Evolutionary conservation across 2,113 vertebrate genomes (phyloP).

Genomic region (Aix galericulata): DNA sequence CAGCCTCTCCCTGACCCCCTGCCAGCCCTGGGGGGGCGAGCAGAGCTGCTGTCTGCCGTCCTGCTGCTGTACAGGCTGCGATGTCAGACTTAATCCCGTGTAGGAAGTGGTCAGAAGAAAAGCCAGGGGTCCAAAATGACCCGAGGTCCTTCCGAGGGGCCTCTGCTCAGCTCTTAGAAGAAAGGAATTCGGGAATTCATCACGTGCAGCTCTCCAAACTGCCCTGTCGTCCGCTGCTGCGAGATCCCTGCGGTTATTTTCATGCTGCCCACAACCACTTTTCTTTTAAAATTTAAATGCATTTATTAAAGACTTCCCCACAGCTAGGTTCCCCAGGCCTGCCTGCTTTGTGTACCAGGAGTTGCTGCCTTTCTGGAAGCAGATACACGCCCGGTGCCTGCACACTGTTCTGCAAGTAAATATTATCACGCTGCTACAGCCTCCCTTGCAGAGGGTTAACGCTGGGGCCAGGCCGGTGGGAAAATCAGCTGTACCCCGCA

Average conservation of each 20-base stretch:
- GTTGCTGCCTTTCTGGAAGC: slow-evolving; percentile 23
- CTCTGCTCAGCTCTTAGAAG: background rate
- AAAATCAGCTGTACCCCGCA: slow-evolving; percentile 7
- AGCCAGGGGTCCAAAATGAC: background rate
- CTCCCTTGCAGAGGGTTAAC: background rate
- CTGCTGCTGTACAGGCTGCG: background rate
- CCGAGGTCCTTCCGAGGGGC: background rate
- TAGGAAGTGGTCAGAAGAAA: background rate
- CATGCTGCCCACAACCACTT: background rate
- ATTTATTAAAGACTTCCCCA: slow-evolving; percentile 34
- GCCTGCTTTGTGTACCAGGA: slow-evolving; percentile 31
- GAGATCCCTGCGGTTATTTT: background rate
- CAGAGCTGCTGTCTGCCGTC: background rate
- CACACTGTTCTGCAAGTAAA: background rate
- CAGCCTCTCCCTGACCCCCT: background rate
- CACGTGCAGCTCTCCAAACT: background rate
- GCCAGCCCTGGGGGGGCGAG: background rate
- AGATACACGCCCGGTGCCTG: background rate
- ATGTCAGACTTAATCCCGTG: background rate
- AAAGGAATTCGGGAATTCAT: background rate
- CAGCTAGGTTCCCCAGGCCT: background rate
- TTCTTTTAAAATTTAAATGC: background rate
- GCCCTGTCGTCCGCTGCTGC: background rate
- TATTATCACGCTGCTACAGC: background rate
- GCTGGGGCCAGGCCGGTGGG: background rate